Conservation (phyloP, 1,140 invertebrate genomes). For the Drosophila quadrilineata region DNA sequence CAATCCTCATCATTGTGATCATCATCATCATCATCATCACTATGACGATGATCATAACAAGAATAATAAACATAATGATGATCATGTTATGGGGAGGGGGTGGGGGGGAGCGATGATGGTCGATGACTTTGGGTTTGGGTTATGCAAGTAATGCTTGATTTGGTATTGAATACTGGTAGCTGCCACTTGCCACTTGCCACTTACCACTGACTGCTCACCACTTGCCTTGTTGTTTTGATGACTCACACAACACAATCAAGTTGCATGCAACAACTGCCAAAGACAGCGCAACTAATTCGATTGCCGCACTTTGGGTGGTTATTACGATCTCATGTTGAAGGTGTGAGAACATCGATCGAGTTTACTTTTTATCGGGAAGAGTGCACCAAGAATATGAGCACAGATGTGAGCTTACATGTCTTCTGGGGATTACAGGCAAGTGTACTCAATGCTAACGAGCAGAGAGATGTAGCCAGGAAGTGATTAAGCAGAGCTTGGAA, state of each 20-base stretch:
- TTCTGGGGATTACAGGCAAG: constrained; percentile 4
- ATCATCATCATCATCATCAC: not conserved
- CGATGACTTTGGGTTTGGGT: constrained; percentile 66
- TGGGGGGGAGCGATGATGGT: constrained; percentile 36
- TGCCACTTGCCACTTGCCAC: constrained; percentile 73
- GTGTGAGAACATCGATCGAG: constrained; percentile 25
- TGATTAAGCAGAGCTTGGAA: too few relatives aligned
- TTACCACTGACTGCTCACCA: constrained; percentile 76
- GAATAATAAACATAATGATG: constrained; percentile 12
- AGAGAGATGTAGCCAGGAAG: too few relatives aligned
- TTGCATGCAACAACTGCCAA: constrained; percentile 8
- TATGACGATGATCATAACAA: constrained; percentile 3
- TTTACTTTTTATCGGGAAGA: too few relatives aligned
- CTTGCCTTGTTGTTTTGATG: constrained; percentile 62
- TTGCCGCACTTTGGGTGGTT: constrained; percentile 35
- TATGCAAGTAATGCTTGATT: constrained; percentile 79
- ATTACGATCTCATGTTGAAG: constrained; percentile 21
- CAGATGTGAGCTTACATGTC: not conserved
- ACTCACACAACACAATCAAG: constrained; percentile 47
- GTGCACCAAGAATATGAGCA: not conserved
- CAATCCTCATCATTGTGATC: constrained; percentile 13
- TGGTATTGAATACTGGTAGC: constrained; percentile 78
- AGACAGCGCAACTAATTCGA: constrained; percentile 43
- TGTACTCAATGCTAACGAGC: too few relatives aligned
- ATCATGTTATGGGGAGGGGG: constrained; percentile 29